Evolutionary conservation across 2,888 invertebrate genomes (phyloP), one percentile per base, ranked within the genome.

Genomic region (Eilema griseolum): DNA sequence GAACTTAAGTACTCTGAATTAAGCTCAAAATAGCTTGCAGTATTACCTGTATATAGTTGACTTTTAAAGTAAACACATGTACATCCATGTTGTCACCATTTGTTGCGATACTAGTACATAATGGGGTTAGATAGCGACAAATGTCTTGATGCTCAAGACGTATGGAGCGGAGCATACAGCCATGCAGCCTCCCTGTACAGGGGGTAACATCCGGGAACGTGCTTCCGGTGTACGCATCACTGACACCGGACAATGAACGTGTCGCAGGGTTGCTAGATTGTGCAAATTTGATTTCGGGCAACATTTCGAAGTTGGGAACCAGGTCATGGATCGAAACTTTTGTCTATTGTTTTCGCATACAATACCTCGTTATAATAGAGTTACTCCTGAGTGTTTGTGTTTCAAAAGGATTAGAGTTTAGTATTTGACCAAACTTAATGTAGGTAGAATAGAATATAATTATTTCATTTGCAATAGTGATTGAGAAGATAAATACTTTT

Each of bases 151-250:
- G 78, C 74, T 75, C 75, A 75, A 78, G 75, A 78, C 63, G 69
- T 76, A 68, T 74, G 68, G 64, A 73, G 73, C 37, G 66, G 64
- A 73, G 73, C 37, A 52, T 37, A 65, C 46, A 70, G 26, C 10
- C 74, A 67, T 71, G 69, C 74, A 73, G 64, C 66, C 69, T 71
- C 74, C 72, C 61, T 69, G 41, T 67, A 69, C 33, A 60, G 78
- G 64, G 65, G 77, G 69, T 71, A 72, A 79, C 73, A 81, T 83
- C 84, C 84, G 83, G 83, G 71, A 78, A 68, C 72, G 76, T 75
- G 78, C 75, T 79, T 83, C 81, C 84, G 83, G 75, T 74, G 73
- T 75, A 76, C 78, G 78, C 81, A 77, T 79, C 84, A 73, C 74
- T 41, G 76, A 73, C 79, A 67, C 71, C 72, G 78, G 84, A 83